Conservation (phyloP, 2,113 vertebrate genomes). For the Galeopterus variegatus region DNA sequence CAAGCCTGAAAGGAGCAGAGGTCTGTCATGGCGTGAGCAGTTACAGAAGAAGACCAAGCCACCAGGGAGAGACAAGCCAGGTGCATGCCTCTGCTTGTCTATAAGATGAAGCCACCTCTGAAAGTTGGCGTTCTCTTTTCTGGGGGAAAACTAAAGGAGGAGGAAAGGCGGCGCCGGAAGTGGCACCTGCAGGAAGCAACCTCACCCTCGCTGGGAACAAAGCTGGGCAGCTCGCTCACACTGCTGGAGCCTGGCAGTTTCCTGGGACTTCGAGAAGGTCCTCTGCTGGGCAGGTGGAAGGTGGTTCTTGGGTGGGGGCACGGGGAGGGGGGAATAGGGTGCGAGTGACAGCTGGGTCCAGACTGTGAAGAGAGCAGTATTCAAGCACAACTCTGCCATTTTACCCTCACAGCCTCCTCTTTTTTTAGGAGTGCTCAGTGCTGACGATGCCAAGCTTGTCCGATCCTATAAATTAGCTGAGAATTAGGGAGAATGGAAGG, state of each 20-base stretch:
- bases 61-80: background rate
- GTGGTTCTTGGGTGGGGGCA: background rate
- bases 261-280: background rate
- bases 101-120: background rate
- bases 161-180: background rate
- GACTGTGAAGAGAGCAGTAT: too few species aligned
- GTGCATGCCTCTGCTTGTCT: background rate
- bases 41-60: background rate
- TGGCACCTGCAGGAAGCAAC: background rate
- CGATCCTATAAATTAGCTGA: background rate
- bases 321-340: too few species aligned
- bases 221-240: rapidly evolving
- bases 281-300: background rate
- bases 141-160: background rate
- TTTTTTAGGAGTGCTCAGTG: background rate
- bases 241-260: background rate
- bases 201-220: background rate
- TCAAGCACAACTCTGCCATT: background rate
- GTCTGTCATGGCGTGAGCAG: rapidly evolving
- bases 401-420: background rate
- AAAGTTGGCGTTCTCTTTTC: background rate
- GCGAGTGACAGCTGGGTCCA: background rate
- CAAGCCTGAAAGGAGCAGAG: background rate
- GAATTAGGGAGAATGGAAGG: background rate
- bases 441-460: background rate